Percentiles rank a stretch among this genome's conserved stretches.
These are phyloP conservation scores for Drosophila biarmipes DNA, from an alignment of 1,140 invertebrate genomes.

Conservation along the genomic window DNA sequence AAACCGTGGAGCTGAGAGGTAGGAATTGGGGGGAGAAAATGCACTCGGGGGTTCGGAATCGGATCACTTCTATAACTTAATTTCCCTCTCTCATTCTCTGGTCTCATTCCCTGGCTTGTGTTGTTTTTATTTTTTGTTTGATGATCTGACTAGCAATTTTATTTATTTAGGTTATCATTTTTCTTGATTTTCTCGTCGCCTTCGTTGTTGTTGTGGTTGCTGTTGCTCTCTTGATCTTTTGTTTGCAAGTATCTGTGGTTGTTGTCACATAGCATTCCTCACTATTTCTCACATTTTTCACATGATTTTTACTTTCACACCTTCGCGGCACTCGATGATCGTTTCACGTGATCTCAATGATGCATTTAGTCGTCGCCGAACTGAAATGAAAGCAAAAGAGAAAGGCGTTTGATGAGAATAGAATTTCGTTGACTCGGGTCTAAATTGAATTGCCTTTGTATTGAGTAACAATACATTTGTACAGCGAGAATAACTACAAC, in stretches of 20 bases:
- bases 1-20: neutral
- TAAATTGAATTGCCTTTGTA: slow-evolving; percentile 1
- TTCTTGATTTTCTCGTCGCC: slow-evolving; percentile 34
- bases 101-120: slow-evolving; percentile 17
- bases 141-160: slow-evolving; percentile 71
- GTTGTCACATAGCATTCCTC: slow-evolving; percentile 52
- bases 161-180: slow-evolving; percentile 74
- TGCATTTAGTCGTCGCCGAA: slow-evolving; percentile 42
- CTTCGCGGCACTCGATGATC: slow-evolving; percentile 35
- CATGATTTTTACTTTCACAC: slow-evolving; percentile 49
- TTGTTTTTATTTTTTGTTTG: slow-evolving; percentile 25
- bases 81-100: slow-evolving; percentile 13
- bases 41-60: slow-evolving; percentile 8
- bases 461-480: neutral
- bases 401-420: slow-evolving; percentile 12
- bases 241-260: slow-evolving; percentile 28
- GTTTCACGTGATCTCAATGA: slow-evolving; percentile 45
- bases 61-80: slow-evolving; percentile 15
- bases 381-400: slow-evolving; percentile 38
- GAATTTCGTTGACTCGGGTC: slow-evolving; percentile 2
- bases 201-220: slow-evolving; percentile 11
- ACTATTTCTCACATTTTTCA: slow-evolving; percentile 47
- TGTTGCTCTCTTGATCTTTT: slow-evolving; percentile 32
- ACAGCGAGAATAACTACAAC: neutral
- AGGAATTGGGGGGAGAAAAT: slow-evolving; percentile 15